phyloP scores from a whole-genome alignment of 1,140 invertebrate species.

The Formica exsecta region DNA sequence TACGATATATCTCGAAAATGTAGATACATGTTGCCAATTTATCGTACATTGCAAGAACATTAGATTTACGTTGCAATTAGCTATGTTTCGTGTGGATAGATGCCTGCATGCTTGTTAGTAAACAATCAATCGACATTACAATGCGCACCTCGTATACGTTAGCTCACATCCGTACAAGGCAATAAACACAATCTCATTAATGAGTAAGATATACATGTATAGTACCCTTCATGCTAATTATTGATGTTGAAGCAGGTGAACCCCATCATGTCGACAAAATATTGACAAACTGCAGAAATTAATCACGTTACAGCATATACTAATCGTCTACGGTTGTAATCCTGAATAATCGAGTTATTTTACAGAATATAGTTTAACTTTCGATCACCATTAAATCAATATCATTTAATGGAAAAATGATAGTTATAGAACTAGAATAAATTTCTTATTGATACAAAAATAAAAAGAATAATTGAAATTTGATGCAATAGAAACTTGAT shows the following conservation, averaged over 20 bases:
- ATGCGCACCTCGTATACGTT: slow-evolving; percentile 5
- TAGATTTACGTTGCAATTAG: slow-evolving; percentile 34
- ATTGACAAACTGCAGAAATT: slow-evolving; percentile 25
- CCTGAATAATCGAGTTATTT: neutral
- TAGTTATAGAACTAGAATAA: neutral
- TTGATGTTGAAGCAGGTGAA: slow-evolving; percentile 36
- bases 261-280: slow-evolving; percentile 32
- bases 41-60: slow-evolving; percentile 1
- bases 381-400: slow-evolving; percentile 7
- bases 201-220: slow-evolving; percentile 11
- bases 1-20: neutral
- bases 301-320: slow-evolving; percentile 30
- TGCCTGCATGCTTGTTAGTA: neutral
- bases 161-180: slow-evolving; percentile 12
- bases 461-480: neutral
- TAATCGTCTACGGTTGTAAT: neutral
- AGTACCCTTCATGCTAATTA: slow-evolving; percentile 22
- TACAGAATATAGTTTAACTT: neutral
- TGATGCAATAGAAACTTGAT: neutral
- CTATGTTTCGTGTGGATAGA: neutral
- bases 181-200: slow-evolving; percentile 51
- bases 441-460: neutral
- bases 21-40: neutral
- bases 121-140: slow-evolving; percentile 43
- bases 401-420: slow-evolving; percentile 2